Conservation (phyloP, 2,797 vertebrate species). For the Petrocephalus sullivani region DNA sequence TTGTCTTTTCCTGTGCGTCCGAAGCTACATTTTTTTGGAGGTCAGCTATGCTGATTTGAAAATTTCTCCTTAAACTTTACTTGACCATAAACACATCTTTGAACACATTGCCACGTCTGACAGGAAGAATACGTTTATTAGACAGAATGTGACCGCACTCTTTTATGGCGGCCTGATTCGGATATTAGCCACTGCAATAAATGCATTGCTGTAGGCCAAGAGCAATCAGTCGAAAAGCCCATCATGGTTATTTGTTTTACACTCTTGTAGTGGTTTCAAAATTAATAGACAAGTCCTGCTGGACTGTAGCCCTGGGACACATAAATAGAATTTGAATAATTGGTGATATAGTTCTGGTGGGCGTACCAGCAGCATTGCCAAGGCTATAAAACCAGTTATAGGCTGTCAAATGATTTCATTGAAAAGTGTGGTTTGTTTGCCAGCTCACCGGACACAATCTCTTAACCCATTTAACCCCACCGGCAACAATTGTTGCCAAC, state of each 20-base stretch:
- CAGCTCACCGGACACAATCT: background rate
- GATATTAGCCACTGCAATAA: slow-evolving; percentile 32
- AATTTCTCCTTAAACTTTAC: background rate
- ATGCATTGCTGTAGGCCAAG: slow-evolving; percentile 37
- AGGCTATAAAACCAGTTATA: background rate
- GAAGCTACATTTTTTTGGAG: background rate
- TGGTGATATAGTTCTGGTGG: background rate
- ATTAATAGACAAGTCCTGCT: background rate
- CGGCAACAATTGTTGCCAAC: too few relatives aligned
- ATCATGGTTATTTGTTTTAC: slow-evolving; percentile 29
- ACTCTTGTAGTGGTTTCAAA: background rate
- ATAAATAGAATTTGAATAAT: slow-evolving; percentile 15
- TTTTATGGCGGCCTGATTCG: slow-evolving; percentile 19
- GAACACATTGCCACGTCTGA: background rate
- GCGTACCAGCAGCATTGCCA: background rate
- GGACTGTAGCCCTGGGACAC: slow-evolving; percentile 9
- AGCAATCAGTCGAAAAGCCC: slow-evolving; percentile 34
- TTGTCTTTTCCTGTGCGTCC: background rate
- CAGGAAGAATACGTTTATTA: background rate
- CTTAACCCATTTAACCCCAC: background rate
- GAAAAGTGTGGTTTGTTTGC: background rate
- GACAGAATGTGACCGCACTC: background rate
- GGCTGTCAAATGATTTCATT: background rate
- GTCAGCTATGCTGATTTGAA: background rate
- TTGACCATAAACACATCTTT: background rate